phyloP scores from a whole-genome alignment of 2,888 invertebrate genomes.

The Diaphora mendica region DNA sequence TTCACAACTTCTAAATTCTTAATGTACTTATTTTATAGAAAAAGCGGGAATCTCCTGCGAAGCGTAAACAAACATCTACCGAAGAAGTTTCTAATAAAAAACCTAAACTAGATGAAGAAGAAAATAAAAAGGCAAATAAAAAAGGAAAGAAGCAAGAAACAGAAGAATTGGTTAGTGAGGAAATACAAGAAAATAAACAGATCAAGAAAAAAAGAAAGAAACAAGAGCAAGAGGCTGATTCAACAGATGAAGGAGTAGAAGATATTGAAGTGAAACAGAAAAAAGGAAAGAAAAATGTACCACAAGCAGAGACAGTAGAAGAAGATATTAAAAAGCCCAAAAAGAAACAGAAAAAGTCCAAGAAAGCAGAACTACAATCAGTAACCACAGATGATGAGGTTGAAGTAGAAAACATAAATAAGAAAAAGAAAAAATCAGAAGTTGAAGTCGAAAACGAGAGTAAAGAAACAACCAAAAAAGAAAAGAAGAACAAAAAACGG shows the following conservation, averaged over 20 bases:
- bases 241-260: conserved; percentile 10
- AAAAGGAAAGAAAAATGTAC: conserved; percentile 35
- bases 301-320: background rate
- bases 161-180: background rate
- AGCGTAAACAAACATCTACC: conserved; percentile 46
- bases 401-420: conserved; percentile 20
- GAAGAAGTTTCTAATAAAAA: conserved; percentile 31
- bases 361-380: conserved; percentile 18
- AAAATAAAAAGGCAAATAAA: conserved; percentile 36
- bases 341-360: conserved; percentile 14
- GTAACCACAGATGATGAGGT: conserved; percentile 25
- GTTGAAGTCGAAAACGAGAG: background rate
- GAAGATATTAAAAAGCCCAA: background rate
- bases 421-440: conserved; percentile 24
- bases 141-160: conserved; percentile 35
- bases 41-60: conserved; percentile 49
- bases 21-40: conserved; percentile 48
- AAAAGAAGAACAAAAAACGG: conserved; percentile 21
- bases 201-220: background rate
- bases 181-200: background rate
- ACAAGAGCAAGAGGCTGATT: background rate
- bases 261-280: conserved; percentile 29
- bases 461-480: conserved; percentile 6
- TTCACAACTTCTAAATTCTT: background rate
- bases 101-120: conserved; percentile 21